Evolutionary conservation across 1,140 invertebrate genomes (phyloP).

Genomic region (Oscheius sp.): DNA sequence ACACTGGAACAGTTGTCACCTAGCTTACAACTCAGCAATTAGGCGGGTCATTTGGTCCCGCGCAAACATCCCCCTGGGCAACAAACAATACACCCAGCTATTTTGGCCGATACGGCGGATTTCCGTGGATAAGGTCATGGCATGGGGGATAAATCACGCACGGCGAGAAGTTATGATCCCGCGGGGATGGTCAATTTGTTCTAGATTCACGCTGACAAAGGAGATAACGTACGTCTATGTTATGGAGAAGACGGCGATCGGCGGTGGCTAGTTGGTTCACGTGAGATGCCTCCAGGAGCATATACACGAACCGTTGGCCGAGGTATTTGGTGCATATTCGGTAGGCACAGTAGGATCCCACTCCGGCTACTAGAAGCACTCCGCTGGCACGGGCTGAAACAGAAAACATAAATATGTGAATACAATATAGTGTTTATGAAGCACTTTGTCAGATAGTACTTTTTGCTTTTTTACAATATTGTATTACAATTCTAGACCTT

Average conservation of each 20-base stretch:
- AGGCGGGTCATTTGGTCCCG: background rate
- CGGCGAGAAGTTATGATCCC: background rate
- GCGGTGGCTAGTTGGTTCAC: slow-evolving; percentile 42
- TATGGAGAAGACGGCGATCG: slow-evolving; percentile 46
- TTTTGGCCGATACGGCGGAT: background rate
- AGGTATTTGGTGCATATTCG: slow-evolving; percentile 40
- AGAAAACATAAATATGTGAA: too few species aligned
- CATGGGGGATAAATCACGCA: background rate
- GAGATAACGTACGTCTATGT: slow-evolving; percentile 7
- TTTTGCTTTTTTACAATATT: too few species aligned
- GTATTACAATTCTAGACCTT: too few species aligned
- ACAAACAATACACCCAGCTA: background rate
- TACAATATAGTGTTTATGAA: too few species aligned
- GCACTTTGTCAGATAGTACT: too few species aligned
- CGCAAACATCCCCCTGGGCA: background rate
- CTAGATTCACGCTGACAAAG: background rate
- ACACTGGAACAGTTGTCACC: background rate
- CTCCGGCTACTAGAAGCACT: slow-evolving; percentile 45
- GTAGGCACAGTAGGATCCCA: slow-evolving; percentile 53
- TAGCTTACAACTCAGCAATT: slow-evolving; percentile 4
- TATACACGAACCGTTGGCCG: slow-evolving; percentile 48
- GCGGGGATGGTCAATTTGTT: too few species aligned
- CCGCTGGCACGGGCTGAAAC: slow-evolving; percentile 52
- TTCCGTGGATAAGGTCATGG: background rate
- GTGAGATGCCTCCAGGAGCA: slow-evolving; percentile 42